phyloP scores from a whole-genome alignment of 2,113 vertebrate genomes.

The Rhinopomastus cyanomelas region DNA sequence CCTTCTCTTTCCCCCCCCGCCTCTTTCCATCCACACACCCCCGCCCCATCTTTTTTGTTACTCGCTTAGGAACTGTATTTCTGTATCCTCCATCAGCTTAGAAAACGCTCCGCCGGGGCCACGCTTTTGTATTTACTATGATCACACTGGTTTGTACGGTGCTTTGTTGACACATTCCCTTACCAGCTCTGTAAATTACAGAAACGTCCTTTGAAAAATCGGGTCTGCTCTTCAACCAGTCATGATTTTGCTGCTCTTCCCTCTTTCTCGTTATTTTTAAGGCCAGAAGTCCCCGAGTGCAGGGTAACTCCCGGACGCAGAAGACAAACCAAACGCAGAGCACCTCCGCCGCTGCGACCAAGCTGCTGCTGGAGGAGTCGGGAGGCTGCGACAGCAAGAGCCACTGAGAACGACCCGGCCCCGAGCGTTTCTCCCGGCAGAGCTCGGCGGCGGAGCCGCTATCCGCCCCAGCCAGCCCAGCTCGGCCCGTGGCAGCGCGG shows the following conservation, averaged over 20 bases:
- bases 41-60: conserved; percentile 22
- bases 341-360: not conserved
- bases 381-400: not conserved
- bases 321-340: not conserved
- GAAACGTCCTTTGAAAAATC: not conserved
- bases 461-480: not conserved
- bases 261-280: not conserved
- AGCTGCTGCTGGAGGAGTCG: not conserved
- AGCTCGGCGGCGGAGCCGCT: not conserved
- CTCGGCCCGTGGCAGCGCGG: conserved; percentile 24
- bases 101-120: not conserved
- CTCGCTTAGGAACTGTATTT: conserved; percentile 41
- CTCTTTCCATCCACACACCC: not conserved
- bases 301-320: not conserved
- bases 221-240: too few species aligned
- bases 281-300: not conserved
- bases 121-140: not conserved
- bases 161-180: not conserved
- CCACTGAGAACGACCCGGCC: not conserved
- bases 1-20: not conserved
- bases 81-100: not conserved
- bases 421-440: not conserved
- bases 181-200: not conserved
- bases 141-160: not conserved
- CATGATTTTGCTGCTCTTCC: not conserved